Percentiles rank a stretch among this genome's conserved stretches.
phyloP scores from a whole-genome alignment of 2,797 vertebrate genomes.

The Sebastes matsubarae region DNA sequence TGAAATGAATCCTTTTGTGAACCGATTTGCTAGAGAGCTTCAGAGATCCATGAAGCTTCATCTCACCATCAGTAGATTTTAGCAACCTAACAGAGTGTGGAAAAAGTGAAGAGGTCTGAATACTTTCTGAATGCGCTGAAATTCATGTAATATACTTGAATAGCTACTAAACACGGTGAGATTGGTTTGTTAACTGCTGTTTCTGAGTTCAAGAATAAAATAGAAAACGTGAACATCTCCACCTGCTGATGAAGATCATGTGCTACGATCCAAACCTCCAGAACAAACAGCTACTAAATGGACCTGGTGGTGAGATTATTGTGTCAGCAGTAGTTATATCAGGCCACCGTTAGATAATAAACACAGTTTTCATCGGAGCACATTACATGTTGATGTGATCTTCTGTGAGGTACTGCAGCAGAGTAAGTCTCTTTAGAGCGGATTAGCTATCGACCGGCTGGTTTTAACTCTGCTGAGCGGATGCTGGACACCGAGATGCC shows the following conservation, averaged over 20 bases:
- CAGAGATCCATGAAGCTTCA: no score
- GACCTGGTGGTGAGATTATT: not conserved
- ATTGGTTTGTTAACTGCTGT: not conserved
- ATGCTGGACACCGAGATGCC: not conserved
- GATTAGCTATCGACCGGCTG: conserved; percentile 30
- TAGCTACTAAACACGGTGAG: not conserved
- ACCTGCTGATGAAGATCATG: not conserved
- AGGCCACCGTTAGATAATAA: not conserved
- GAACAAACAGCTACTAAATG: conserved; percentile 1
- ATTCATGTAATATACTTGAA: not conserved
- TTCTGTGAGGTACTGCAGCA: not conserved
- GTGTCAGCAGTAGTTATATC: not conserved
- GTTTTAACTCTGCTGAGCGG: conserved; percentile 16
- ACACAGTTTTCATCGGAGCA: not conserved
- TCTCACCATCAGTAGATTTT: no score
- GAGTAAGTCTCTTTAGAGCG: conserved; percentile 4
- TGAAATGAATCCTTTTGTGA: no score
- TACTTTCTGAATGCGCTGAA: not conserved
- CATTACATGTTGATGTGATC: not conserved
- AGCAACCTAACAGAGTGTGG: no score
- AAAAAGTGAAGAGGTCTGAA: no score
- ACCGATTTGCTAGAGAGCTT: no score
- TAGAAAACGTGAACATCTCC: no score
- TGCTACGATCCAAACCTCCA: not conserved
- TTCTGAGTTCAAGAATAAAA: not conserved